phyloP scores from a whole-genome alignment of 2,113 vertebrate genomes.

The Hippocampus zosterae region DNA sequence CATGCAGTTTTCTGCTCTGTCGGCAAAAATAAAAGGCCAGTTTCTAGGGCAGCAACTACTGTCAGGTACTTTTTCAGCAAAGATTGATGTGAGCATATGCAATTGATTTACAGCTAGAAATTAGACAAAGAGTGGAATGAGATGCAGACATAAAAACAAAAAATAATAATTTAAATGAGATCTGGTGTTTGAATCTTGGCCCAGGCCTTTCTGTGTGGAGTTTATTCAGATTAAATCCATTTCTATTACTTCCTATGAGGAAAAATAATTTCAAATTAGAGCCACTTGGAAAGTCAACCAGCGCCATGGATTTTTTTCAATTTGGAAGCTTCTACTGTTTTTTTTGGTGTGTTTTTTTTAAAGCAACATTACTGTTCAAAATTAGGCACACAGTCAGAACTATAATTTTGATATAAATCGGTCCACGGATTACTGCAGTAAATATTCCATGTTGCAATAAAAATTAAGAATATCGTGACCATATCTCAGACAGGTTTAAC shows the following conservation, averaged over 20 bases:
- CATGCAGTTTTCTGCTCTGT: not conserved
- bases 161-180: not conserved
- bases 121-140: not conserved
- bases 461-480: not conserved
- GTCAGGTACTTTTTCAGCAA: not conserved
- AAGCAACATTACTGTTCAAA: not conserved
- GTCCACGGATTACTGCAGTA: not conserved
- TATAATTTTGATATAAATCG: not conserved
- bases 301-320: no score
- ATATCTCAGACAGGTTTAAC: not conserved
- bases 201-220: no score
- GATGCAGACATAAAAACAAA: not conserved
- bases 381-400: not conserved
- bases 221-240: no score
- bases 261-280: no score
- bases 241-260: no score
- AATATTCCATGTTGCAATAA: not conserved
- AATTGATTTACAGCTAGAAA: not conserved
- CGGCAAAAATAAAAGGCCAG: not conserved
- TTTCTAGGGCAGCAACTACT: not conserved
- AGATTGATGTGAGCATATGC: not conserved
- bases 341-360: no score
- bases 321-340: no score
- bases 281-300: no score
- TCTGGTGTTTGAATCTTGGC: not conserved